Base-by-base conservation (phyloP, 2,888 invertebrate genomes). In the Drosophila mimetica region DNA sequence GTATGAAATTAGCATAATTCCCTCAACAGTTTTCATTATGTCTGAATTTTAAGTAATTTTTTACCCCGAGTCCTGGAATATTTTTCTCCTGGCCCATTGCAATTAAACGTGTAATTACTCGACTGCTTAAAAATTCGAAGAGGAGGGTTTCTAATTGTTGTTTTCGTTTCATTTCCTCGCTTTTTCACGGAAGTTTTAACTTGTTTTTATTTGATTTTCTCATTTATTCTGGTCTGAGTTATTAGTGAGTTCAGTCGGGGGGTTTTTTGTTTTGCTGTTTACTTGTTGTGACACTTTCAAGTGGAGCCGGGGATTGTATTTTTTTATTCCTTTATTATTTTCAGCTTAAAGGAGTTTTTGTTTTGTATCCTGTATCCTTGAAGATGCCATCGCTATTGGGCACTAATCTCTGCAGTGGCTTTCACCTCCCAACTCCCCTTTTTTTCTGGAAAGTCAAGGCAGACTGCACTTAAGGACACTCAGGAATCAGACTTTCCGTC, bases 41-140 rank as follows among this genome's bases (percentile, higher is more conserved):
- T 76, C 85, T 82, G 86, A 73, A 79, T 85, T 82, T 85, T 76
- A 80, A 86, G 79, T 75, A 75, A 60, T 69, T 86, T 85, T 76
- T 77, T 66, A 74, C 30, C 54, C 28, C 16, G 48, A 57, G 66
- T 48, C 58, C 64, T 48, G 32, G 48, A 64, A 51, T 57, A 61
- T 55, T 57, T 61, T 55, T 30, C 36, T 42, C 55, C 55, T 48
- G 67, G 54, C 81, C 76, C 80, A 74, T 83, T 89, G 89, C 90
- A 90, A 91, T 90, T 90, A 90, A 90, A 91, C 86, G 90, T 90
- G 90, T 90, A 90, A 90, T 90, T 91, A 90, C 89, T 74, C 65
- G 74, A 77, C 77, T 86, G 79, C 82, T 86, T 82, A 74, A 79
- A 77, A 79, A 81, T 81, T 75, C 82, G 64, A 77, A 57, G 48